Evolutionary conservation across 2,888 invertebrate genomes (phyloP), one percentile per base, ranked within the genome.

Genomic region (Choreutis nemorana): DNA sequence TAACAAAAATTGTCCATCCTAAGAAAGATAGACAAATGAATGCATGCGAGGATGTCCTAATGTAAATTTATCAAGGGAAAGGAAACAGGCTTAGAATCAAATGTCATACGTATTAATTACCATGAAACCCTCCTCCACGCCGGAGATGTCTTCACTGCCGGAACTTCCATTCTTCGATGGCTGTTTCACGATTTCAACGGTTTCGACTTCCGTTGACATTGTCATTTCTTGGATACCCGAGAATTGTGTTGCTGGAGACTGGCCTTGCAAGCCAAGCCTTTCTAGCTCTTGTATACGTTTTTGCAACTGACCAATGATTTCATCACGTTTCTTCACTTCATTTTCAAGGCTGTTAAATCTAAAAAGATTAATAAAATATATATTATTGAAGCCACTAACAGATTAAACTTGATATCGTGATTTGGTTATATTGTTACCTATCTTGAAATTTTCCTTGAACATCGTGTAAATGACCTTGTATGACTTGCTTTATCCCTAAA

Each of bases 271-370:
- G 2, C 75, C 75, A 23, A 68, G 36, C 30, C 57, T 65, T 53
- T 89, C 87, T 42, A 90, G 54, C 52, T 89, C 85, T 56, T 84
- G 81, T 46, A 89, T 88, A 48, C 90, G 80, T 42, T 81, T 80
- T 56, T 89, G 90, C 22, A 94, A 80, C 55, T 90, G 87, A 29
- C 82, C 83, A 45, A 94, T 94, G 34, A 92, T 86, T 50, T 88
- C 88, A 55, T 94, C 92, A 20, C 91, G 82, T 48, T 85, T 86
- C 16, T 84, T 79, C n/a, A 94, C 86, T 66, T 93, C 93, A 36
- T 87, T 82, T 63, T 92, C 90, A 57, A 94, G 73, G 39, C 83
- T 87, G 34, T 86, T 83, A 54, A 91, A 90, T 33, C 90, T 80
- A 39, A 33, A 51, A 50, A 39, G 32, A 36, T 13, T 20, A 11